phyloP scores from a whole-genome alignment of 92 coral and sea anemone genomes.

The Phenganax subtilis region DNA sequence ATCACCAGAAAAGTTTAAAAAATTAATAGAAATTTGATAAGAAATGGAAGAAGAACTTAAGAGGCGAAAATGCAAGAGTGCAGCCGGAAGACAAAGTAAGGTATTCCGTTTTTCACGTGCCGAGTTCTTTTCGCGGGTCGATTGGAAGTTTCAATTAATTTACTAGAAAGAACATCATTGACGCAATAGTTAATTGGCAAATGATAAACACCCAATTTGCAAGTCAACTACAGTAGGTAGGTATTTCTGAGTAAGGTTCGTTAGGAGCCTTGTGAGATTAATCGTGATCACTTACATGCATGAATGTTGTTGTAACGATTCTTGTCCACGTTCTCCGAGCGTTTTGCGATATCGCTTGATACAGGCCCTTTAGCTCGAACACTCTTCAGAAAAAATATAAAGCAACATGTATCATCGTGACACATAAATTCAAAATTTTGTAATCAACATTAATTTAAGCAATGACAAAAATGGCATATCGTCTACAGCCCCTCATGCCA shows the following conservation, averaged over 20 bases:
- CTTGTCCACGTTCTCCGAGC: constrained; percentile 54
- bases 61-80: no score
- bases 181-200: no score
- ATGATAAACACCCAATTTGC: no score
- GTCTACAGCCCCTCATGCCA: no score
- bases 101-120: no score
- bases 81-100: no score
- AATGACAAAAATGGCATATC: not conserved
- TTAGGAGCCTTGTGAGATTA: not conserved
- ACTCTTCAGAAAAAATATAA: constrained; percentile 32
- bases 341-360: constrained; percentile 60
- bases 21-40: no score
- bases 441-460: not conserved
- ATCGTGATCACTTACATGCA: constrained; percentile 55
- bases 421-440: not conserved
- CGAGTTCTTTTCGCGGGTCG: no score
- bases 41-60: no score
- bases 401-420: not conserved
- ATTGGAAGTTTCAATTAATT: no score
- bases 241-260: not conserved
- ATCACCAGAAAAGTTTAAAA: no score
- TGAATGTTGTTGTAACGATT: constrained; percentile 78
- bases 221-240: not conserved
- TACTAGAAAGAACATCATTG: no score
- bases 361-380: constrained; percentile 49